Evolutionary conservation across 53 echinoderm and acorn worm species (phyloP), one percentile per base, ranked within the genome.

Genomic region (Mesocentrotus franciscanus): DNA sequence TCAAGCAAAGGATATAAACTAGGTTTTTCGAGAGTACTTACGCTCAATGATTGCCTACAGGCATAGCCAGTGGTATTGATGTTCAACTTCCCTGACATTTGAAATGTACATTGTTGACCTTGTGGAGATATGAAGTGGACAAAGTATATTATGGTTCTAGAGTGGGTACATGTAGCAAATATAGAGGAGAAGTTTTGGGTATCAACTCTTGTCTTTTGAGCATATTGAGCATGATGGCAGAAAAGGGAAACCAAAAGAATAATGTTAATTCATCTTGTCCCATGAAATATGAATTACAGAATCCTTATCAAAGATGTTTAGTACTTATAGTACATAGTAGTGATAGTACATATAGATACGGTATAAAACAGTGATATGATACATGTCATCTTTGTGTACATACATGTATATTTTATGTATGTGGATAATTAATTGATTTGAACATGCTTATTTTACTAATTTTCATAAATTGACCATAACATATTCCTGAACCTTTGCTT

Each of bases 11-110:
- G 87, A 56, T 7, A 87, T 27, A 59, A 87, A 84, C 84, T 0
- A 84, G 18, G 27, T 27, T 56, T 81, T 81, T 87, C 2, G n/a
- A 87, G 58, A 87, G 87, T 58, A 39, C 84, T 84, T 24, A 84
- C 24, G 13, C 57, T n/a, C 58, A 59, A 57, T 58, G 58, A 87
- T 87, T 87, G 27, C 87, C 87, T 11, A 27, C 10, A 56, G 87
- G 87, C 87, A 87, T 87, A n/a, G 58, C 56, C 87, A 0, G 6
- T 39, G n/a, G 57, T 85, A 57, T 85, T 85, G 87, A 85, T 85
- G 87, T 85, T 85, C 58, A 85, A 3, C 79, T 79, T 79, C 39
- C 7, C 81, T 81, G 81, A 81, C 81, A 81, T 81, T 81, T 81
- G 33, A 81, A 33, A 81, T 39, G 81, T 36, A 20, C 22, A 81